Evolutionary conservation across 30 jellyfish, hydroid and myxozoan genomes (phyloP).

Genomic region (Chironex yamaguchii): DNA sequence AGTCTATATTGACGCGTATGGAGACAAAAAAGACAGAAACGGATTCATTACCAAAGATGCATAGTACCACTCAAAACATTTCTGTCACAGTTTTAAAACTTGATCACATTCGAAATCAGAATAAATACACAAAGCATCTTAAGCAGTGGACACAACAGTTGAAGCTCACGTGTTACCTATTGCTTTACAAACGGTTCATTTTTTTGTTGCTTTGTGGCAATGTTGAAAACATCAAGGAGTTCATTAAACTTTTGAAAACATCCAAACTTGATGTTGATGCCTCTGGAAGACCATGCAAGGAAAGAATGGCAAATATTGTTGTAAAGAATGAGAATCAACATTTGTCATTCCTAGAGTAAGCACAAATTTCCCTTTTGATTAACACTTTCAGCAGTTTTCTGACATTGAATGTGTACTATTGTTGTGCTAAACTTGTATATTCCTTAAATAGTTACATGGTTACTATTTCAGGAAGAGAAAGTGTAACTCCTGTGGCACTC

Average conservation of each 20-base stretch:
- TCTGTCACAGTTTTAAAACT: constrained; percentile 45
- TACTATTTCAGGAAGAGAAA: no score
- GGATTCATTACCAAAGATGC: not conserved
- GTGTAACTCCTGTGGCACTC: no score
- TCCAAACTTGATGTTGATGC: constrained; percentile 81
- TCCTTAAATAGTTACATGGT: no score
- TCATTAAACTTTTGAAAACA: constrained; percentile 57
- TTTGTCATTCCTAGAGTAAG: no score
- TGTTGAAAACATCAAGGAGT: constrained; percentile 14
- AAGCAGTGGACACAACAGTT: constrained; percentile 15
- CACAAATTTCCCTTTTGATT: no score
- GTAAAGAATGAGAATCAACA: no score
- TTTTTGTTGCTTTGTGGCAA: constrained; percentile 54
- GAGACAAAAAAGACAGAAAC: not conserved
- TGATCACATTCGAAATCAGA: constrained; percentile 74
- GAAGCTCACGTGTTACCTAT: constrained; percentile 17
- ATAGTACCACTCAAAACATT: not conserved
- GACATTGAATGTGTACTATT: no score
- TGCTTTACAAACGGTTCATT: constrained; percentile 19
- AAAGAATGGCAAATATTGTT: no score
- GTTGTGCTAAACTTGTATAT: no score
- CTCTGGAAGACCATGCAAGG: constrained; percentile 88
- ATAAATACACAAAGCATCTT: constrained; percentile 49
- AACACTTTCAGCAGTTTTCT: no score
- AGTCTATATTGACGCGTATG: not conserved